phyloP scores from a whole-genome alignment of 2,888 invertebrate species.

The Silvanus unidentatus region DNA sequence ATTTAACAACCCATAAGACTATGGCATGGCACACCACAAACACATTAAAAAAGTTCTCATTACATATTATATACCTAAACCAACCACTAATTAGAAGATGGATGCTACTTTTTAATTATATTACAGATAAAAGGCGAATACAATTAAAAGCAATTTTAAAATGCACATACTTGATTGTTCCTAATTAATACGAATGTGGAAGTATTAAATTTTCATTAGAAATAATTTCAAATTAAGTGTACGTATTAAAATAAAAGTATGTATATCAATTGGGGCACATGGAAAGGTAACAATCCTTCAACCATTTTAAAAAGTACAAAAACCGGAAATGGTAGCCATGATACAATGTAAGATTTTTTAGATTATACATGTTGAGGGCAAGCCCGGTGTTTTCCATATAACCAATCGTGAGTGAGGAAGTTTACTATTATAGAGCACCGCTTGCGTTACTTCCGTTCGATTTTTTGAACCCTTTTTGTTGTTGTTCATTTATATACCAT shows the following conservation, averaged over 20 bases:
- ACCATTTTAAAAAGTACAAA: conserved; percentile 28
- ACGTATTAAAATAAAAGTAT: too few species aligned
- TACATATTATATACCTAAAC: conserved; percentile 10
- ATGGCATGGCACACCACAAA: too few species aligned
- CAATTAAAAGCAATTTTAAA: conserved; percentile 11
- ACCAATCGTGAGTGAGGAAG: conserved; percentile 30
- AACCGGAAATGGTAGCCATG: conserved; percentile 33
- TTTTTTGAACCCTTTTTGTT: conserved; percentile 22
- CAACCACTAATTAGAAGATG: conserved; percentile 22
- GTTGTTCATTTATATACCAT: conserved; percentile 6
- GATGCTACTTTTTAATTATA: conserved; percentile 20
- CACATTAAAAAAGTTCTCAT: not conserved
- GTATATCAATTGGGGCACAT: conserved; percentile 19
- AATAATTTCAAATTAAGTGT: not conserved
- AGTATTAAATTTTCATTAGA: conserved; percentile 15
- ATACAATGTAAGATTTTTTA: conserved; percentile 30
- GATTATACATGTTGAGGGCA: conserved; percentile 22
- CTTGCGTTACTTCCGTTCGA: conserved; percentile 26
- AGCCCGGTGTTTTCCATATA: conserved; percentile 26
- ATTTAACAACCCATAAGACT: conserved; percentile 6
- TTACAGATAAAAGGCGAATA: conserved; percentile 21
- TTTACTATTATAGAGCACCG: conserved; percentile 24
- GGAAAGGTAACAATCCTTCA: conserved; percentile 16
- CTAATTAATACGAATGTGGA: conserved; percentile 9
- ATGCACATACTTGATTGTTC: not conserved